These are phyloP conservation scores for Drosophila fulvimacula DNA, from an alignment of 2,888 invertebrate species.

Conservation along the genomic window DNA sequence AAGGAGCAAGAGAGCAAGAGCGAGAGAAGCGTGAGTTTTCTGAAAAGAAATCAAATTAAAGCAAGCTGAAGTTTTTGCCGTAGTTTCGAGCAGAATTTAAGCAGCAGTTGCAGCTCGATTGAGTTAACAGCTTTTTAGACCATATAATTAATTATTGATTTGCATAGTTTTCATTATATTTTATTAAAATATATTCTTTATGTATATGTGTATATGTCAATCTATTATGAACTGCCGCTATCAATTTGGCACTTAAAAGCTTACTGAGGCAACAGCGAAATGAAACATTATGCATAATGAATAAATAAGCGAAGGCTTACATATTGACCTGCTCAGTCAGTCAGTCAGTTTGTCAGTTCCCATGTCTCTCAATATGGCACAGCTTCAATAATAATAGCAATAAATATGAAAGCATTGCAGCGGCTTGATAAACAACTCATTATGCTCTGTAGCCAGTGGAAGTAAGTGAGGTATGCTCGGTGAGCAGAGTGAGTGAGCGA, in stretches of 20 bases:
- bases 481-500: background rate
- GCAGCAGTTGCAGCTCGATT: background rate
- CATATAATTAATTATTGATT: background rate
- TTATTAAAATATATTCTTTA: background rate
- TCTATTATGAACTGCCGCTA: constrained; percentile 6
- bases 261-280: constrained; percentile 19
- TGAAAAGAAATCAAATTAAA: constrained; percentile 1
- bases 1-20: background rate
- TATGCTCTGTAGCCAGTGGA: constrained; percentile 14
- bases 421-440: constrained; percentile 70
- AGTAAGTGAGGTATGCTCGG: background rate
- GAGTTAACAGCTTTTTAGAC: background rate
- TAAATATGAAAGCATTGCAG: constrained; percentile 51
- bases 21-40: background rate
- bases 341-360: constrained; percentile 6
- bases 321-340: constrained; percentile 25
- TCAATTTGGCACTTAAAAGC: constrained; percentile 35
- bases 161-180: background rate
- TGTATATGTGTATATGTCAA: too few relatives aligned
- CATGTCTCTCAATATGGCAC: constrained; percentile 20
- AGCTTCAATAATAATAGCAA: constrained; percentile 40
- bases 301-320: constrained; percentile 28
- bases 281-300: constrained; percentile 26
- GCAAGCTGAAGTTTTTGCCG: background rate
- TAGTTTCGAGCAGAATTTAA: background rate